These are phyloP conservation scores for Chouioia cunea DNA, from an alignment of 2,888 invertebrate species.

Conservation along the genomic window DNA sequence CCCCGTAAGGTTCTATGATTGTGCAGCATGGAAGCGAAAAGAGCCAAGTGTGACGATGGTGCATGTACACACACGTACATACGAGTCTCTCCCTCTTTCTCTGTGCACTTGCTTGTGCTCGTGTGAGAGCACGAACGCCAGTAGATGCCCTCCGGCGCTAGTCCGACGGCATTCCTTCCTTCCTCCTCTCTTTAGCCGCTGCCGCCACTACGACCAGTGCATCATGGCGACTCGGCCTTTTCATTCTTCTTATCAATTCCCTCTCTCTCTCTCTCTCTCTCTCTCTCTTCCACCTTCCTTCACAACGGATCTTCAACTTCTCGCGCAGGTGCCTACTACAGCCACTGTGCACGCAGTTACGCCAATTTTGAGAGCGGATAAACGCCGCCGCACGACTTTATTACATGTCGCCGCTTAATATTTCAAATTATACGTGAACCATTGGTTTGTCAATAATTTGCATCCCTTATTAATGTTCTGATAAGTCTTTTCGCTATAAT, in stretches of 20 bases:
- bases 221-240: slow-evolving; percentile 41
- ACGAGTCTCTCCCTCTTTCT: too few relatives aligned
- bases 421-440: too few relatives aligned
- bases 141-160: slow-evolving; percentile 66
- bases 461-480: too few relatives aligned
- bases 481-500: too few relatives aligned
- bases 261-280: slow-evolving; percentile 46
- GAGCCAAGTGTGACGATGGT: slow-evolving; percentile 47
- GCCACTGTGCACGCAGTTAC: slow-evolving; percentile 44
- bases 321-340: background rate
- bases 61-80: too few relatives aligned
- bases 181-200: slow-evolving; percentile 51
- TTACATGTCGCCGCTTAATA: slow-evolving; percentile 55
- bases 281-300: slow-evolving; percentile 41
- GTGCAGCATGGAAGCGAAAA: slow-evolving; percentile 49
- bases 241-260: slow-evolving; percentile 44
- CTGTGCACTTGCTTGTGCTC: background rate
- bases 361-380: slow-evolving; percentile 56
- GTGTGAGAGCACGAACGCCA: slow-evolving; percentile 37
- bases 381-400: slow-evolving; percentile 57
- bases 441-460: too few relatives aligned
- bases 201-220: slow-evolving; percentile 6
- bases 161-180: slow-evolving; percentile 69
- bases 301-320: background rate
- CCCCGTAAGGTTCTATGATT: slow-evolving; percentile 35